These are phyloP conservation scores for Acronicta leporina DNA, from an alignment of 2,888 invertebrate species.

Conservation along the genomic window DNA sequence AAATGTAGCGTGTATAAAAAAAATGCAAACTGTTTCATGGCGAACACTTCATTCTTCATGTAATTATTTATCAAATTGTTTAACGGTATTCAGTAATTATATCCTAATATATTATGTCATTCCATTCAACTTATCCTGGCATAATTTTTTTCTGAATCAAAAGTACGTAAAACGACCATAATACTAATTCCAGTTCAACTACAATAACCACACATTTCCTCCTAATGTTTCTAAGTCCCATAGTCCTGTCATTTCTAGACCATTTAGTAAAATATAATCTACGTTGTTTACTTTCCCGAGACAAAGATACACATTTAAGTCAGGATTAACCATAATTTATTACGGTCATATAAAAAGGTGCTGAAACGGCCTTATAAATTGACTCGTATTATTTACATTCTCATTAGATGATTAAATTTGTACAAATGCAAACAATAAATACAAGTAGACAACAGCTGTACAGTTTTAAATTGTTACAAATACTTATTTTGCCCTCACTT, in stretches of 20 bases:
- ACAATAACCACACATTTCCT: slow-evolving; percentile 7
- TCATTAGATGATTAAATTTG: slow-evolving; percentile 56
- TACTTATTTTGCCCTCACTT: neutral
- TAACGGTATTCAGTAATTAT: no score
- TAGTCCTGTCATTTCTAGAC: slow-evolving; percentile 43
- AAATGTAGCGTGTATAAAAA: neutral
- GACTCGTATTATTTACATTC: slow-evolving; percentile 53
- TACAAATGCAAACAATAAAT: slow-evolving; percentile 47
- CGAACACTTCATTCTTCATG: no score
- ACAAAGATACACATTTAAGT: slow-evolving; percentile 56
- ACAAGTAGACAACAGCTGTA: slow-evolving; percentile 9
- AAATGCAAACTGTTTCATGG: no score
- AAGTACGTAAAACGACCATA: neutral
- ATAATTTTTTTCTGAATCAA: neutral
- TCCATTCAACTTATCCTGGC: neutral
- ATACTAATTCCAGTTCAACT: neutral
- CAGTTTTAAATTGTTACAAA: neutral
- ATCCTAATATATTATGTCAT: no score
- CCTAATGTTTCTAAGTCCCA: slow-evolving; percentile 22
- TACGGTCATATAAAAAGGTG: slow-evolving; percentile 62
- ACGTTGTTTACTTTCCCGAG: slow-evolving; percentile 46
- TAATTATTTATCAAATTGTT: no score
- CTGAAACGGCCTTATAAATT: slow-evolving; percentile 47
- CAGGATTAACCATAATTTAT: slow-evolving; percentile 64
- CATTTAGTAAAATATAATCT: slow-evolving; percentile 54